Evolutionary conservation across 1,140 invertebrate species (phyloP).

Genomic region (Meloidogyne chitwoodi): DNA sequence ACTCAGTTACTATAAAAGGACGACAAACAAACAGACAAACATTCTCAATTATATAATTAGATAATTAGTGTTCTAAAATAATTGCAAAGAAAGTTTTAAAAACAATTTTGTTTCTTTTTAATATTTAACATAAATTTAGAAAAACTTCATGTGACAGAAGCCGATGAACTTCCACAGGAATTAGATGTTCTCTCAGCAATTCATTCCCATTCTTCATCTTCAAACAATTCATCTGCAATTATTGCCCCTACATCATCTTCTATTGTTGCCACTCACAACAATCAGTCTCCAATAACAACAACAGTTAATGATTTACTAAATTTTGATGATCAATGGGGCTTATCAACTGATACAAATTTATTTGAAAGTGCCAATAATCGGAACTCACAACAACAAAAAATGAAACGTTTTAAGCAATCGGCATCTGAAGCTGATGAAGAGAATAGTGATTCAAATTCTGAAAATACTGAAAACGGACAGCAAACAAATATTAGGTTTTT

Average conservation of each 20-base stretch:
- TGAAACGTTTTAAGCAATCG: background rate
- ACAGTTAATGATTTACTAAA: conserved; percentile 45
- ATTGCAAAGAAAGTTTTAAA: too few relatives aligned
- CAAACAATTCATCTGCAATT: conserved; percentile 46
- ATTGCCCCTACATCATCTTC: conserved; percentile 10
- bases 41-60: too few relatives aligned
- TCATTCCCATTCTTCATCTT: conserved; percentile 45
- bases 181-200: conserved; percentile 29
- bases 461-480: background rate
- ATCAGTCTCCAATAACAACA: background rate
- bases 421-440: background rate
- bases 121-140: conserved; percentile 32
- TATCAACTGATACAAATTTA: background rate
- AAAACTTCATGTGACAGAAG: conserved; percentile 36
- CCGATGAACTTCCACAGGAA: conserved; percentile 42
- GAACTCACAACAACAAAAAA: background rate
- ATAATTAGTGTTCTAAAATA: too few relatives aligned
- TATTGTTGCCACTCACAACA: background rate
- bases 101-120: too few relatives aligned
- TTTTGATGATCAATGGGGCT: conserved; percentile 33
- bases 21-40: too few relatives aligned
- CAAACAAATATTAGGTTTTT: background rate
- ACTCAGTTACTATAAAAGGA: too few relatives aligned
- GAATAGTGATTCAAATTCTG: background rate
- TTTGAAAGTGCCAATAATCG: background rate